These are phyloP conservation scores for Lasiurus borealis DNA, from an alignment of 2,113 vertebrate species.

Conservation along the genomic window DNA sequence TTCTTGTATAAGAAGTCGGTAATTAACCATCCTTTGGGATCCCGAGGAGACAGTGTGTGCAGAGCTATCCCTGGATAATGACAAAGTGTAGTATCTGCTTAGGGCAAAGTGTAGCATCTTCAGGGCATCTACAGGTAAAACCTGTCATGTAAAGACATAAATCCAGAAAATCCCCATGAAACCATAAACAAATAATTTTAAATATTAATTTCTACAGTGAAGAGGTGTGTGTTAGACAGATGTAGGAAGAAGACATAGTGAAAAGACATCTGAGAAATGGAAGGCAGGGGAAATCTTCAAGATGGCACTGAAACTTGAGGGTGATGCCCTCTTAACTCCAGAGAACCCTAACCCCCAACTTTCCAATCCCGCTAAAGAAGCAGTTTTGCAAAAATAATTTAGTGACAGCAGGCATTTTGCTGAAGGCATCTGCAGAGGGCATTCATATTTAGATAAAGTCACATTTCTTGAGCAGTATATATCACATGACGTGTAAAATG, in stretches of 20 bases:
- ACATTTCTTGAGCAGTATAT: background rate
- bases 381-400: background rate
- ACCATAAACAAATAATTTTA: background rate
- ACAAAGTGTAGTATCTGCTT: background rate
- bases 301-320: background rate
- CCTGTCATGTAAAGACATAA: background rate
- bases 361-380: background rate
- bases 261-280: background rate
- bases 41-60: background rate
- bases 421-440: background rate
- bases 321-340: background rate
- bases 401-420: background rate
- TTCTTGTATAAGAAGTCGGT: background rate
- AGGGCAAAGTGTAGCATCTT: background rate
- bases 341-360: background rate
- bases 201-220: background rate
- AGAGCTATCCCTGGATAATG: background rate
- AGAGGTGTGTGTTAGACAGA: background rate
- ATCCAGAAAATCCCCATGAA: background rate
- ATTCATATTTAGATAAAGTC: conserved; percentile 34
- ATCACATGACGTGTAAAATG: background rate
- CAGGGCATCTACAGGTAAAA: background rate
- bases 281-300: background rate
- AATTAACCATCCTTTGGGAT: background rate
- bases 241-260: background rate